These are phyloP conservation scores for Mohoua ochrocephala DNA, from an alignment of 2,113 vertebrate genomes.

Conservation along the genomic window DNA sequence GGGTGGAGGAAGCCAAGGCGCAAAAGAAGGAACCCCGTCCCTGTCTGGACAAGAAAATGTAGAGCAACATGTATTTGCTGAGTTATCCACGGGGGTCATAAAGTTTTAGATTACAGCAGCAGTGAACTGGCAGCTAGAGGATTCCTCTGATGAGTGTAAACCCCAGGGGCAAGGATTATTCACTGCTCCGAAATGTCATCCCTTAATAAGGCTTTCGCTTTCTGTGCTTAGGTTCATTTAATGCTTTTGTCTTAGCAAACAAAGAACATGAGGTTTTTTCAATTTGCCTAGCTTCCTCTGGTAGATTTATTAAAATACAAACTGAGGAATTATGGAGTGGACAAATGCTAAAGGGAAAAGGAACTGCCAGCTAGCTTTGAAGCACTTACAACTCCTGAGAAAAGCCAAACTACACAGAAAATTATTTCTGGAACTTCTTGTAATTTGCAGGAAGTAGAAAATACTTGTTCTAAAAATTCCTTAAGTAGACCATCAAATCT, in stretches of 20 bases:
- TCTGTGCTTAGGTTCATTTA: background rate
- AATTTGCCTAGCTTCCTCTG: background rate
- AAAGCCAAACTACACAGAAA: background rate
- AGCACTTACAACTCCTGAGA: background rate
- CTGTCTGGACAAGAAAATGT: rapidly evolving
- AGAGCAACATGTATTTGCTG: background rate
- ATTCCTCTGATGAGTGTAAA: background rate
- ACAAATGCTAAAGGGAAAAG: background rate
- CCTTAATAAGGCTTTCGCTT: background rate
- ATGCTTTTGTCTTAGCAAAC: background rate
- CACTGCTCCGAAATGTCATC: background rate
- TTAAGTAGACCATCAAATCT: too few relatives aligned
- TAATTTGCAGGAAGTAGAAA: background rate
- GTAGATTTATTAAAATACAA: slow-evolving; percentile 25
- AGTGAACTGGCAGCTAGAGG: background rate
- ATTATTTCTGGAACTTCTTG: background rate
- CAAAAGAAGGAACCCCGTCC: background rate
- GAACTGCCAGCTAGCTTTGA: background rate
- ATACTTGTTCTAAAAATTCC: background rate
- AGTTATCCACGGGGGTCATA: background rate
- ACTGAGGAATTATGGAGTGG: background rate
- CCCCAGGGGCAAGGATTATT: background rate
- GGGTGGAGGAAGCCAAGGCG: background rate
- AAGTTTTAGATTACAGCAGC: background rate
- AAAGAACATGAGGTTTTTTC: background rate